Percentiles rank a stretch among this genome's conserved stretches.
These are phyloP conservation scores for Ophioninae sp. DNA, from an alignment of 2,888 invertebrate species.

Conservation along the genomic window DNA sequence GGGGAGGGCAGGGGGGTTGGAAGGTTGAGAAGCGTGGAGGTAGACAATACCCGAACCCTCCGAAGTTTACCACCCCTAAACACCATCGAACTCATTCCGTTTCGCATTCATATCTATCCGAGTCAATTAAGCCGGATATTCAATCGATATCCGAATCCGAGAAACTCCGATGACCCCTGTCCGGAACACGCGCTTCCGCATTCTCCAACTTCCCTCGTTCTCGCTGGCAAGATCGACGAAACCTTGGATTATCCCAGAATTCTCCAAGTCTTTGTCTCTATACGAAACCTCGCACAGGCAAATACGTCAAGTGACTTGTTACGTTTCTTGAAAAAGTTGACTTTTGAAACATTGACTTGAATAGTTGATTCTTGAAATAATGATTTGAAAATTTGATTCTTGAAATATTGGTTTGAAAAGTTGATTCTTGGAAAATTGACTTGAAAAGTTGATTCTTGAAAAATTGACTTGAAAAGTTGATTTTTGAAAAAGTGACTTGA, in stretches of 20 bases:
- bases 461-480: too few relatives aligned
- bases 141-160: constrained; percentile 47
- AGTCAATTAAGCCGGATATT: constrained; percentile 48
- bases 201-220: background rate
- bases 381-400: too few relatives aligned
- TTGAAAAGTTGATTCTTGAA: too few relatives aligned
- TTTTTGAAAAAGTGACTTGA: too few relatives aligned
- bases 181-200: constrained; percentile 23
- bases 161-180: constrained; percentile 17
- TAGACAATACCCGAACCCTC: background rate
- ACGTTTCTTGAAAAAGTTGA: too few relatives aligned
- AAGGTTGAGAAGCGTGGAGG: too few relatives aligned
- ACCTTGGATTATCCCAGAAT: background rate
- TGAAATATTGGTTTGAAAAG: too few relatives aligned
- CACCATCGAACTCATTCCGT: constrained; percentile 9
- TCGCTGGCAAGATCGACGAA: background rate
- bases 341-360: too few relatives aligned
- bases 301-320: too few relatives aligned
- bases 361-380: too few relatives aligned
- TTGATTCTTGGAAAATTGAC: too few relatives aligned
- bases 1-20: background rate
- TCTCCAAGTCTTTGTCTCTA: background rate
- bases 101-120: constrained; percentile 11
- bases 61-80: background rate
- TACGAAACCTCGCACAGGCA: too few relatives aligned